Conservation (phyloP, 92 coral and sea anemone genomes). For the Hydrozoanthus gracilis region DNA sequence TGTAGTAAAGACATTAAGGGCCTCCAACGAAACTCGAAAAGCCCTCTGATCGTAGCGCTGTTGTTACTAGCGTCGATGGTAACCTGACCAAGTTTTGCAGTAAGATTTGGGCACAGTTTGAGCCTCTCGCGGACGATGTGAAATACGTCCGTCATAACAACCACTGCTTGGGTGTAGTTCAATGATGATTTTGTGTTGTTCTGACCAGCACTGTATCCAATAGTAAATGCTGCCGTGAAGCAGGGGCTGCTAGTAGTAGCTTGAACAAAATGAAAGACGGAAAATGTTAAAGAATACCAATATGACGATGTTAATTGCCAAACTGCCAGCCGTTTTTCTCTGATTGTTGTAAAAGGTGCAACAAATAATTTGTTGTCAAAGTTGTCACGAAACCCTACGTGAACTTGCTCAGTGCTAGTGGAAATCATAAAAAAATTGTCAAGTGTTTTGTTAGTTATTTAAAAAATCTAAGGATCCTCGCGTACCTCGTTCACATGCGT, state of each 20-base stretch:
- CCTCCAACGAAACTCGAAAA: conserved; percentile 25
- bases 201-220: background rate
- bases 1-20: background rate
- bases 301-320: too few species aligned
- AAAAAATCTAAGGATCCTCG: too few species aligned
- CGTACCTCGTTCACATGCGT: conserved; percentile 34
- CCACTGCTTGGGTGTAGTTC: conserved; percentile 13
- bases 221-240: conserved; percentile 3
- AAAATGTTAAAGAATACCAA: too few species aligned
- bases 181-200: background rate
- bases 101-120: background rate
- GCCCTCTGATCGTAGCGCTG: conserved; percentile 13
- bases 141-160: conserved; percentile 8
- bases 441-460: too few species aligned
- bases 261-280: background rate
- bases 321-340: too few species aligned
- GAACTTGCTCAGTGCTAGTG: too few species aligned
- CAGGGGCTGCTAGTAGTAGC: conserved; percentile 18
- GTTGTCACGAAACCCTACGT: too few species aligned
- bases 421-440: too few species aligned
- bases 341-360: too few species aligned
- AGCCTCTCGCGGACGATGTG: conserved; percentile 24
- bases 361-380: too few species aligned
- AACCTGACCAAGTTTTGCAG: conserved; percentile 12
- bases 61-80: background rate